Evolutionary conservation across 2,888 invertebrate species (phyloP), one percentile per base, ranked within the genome.

Genomic region (Epinotia bilunana): DNA sequence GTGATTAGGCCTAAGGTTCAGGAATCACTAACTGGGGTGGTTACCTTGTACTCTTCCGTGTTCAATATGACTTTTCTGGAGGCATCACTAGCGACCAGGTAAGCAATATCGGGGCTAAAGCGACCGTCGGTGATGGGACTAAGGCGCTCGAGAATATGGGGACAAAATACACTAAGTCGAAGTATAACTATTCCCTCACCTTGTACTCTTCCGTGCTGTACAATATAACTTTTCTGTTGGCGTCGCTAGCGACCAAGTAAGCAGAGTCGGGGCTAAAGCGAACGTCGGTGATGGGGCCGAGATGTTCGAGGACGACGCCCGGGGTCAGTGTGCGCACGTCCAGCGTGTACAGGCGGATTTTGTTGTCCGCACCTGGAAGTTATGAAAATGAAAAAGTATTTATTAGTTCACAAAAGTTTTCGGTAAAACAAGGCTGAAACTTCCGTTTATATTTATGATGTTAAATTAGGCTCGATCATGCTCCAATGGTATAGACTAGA

Each of bases 91-190:
- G 98, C 98, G 12, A 98, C 99, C 76, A 99, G 94, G 88, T 97
- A 97, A 79, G 96, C 95, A 72, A 97, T 97, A 93, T 99, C 97
- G 5, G 98, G 98, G 62, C 99, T 99, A 92, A 97, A 99, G 16
- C 96, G 91, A 13, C 97, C 96, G 87, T 98, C 98, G 0, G 97
- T 98, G 6, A 99, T 96, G 0, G 97, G 94, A 2, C 98, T 99
- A 46, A 97, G 92, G 90, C 99, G 98, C 33, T 96, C 95, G 82
- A 98, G 87, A 3, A n/a, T n/a, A n/a, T 20, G 0, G 4, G 18
- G 11, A 58, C 1, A 23, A 18, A 23, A 18, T 20, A 20, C 23
- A 28, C 23, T 3, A 4, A 58, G 11, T 58, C 6, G 6, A 18
- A 18, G 20, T 60, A 57, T 16, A 46, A 61, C 6, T 13, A 16